Evolutionary conservation across 1,140 invertebrate genomes (phyloP).

Genomic region (Adoxophyes honmai): DNA sequence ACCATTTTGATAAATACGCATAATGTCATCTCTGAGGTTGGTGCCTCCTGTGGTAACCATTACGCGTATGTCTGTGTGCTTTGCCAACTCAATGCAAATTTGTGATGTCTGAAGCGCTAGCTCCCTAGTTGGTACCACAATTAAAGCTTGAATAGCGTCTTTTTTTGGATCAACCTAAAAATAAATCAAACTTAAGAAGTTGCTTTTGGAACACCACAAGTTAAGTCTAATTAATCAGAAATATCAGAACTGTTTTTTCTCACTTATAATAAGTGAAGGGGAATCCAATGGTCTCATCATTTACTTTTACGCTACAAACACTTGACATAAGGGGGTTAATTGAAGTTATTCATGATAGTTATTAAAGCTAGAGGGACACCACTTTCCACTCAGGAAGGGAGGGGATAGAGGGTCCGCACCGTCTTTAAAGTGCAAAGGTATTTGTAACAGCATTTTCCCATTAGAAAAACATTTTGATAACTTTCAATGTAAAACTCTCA

Average conservation of each 20-base stretch:
- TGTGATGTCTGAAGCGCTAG: constrained; percentile 99
- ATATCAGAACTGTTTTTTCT: constrained; percentile 53
- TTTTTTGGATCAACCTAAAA: constrained; percentile 88
- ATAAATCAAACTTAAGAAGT: background rate
- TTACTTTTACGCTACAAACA: constrained; percentile 9
- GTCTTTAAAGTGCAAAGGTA: background rate
- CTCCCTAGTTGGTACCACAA: constrained; percentile 99
- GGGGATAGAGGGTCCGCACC: too few relatives aligned
- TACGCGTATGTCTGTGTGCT: constrained; percentile 96
- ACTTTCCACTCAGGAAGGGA: too few relatives aligned
- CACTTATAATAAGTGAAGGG: constrained; percentile 74
- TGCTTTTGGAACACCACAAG: background rate
- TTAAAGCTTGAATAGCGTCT: constrained; percentile 96
- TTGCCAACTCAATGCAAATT: constrained; percentile 99
- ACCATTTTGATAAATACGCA: constrained; percentile 99
- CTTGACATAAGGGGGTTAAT: too few relatives aligned
- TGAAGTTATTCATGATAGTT: too few relatives aligned
- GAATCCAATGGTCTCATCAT: constrained; percentile 73
- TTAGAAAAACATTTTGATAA: too few relatives aligned
- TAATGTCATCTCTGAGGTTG: constrained; percentile 99
- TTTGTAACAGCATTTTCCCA: too few relatives aligned
- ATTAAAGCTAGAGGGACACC: too few relatives aligned
- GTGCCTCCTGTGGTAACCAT: constrained; percentile 99
- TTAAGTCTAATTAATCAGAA: constrained; percentile 3
- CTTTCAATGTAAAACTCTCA: too few relatives aligned